Evolutionary conservation across 2,888 invertebrate species (phyloP).

Genomic region (Nomada fucata): DNA sequence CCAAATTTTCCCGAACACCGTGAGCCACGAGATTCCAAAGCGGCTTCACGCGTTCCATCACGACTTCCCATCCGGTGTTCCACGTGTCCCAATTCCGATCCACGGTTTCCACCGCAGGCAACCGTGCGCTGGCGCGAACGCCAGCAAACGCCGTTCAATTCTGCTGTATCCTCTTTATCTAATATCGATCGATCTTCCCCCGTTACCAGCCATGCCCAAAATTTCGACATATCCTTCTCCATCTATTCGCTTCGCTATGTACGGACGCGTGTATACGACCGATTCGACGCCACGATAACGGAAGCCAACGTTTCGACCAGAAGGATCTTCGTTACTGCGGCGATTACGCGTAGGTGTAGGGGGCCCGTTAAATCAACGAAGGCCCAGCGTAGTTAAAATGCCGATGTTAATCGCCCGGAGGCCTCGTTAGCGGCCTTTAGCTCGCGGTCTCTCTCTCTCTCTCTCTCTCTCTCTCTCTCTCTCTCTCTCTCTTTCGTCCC

Average conservation of each 20-base stretch:
- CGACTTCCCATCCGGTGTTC: not conserved
- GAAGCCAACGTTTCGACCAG: conserved; percentile 39
- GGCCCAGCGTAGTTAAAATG: conserved; percentile 74
- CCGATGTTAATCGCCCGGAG: conserved; percentile 76
- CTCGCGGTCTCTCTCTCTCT: conserved; percentile 55
- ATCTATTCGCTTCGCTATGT: not conserved
- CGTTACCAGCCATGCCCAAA: conserved; percentile 42
- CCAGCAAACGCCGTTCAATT: conserved; percentile 53
- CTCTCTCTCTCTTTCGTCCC: conserved; percentile 29
- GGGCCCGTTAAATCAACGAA: conserved; percentile 72
- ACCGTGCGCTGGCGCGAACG: conserved; percentile 36
- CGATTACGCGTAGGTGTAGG: conserved; percentile 73
- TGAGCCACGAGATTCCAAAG: not conserved
- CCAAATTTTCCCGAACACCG: not conserved
- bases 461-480: conserved; percentile 29
- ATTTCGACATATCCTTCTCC: conserved; percentile 32
- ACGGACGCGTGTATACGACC: conserved; percentile 35
- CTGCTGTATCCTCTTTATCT: conserved; percentile 33
- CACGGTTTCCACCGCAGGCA: conserved; percentile 13
- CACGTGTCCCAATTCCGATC: conserved; percentile 47
- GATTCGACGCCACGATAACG: conserved; percentile 49
- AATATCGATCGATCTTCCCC: conserved; percentile 51
- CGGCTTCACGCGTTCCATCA: not conserved
- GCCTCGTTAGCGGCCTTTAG: conserved; percentile 74
- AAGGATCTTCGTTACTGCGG: conserved; percentile 61